A percentile compares a stretch with the other conserved stretches of the same genome.
These are phyloP conservation scores for Hartigia nigra DNA, from an alignment of 2,888 invertebrate species.

Conservation along the genomic window DNA sequence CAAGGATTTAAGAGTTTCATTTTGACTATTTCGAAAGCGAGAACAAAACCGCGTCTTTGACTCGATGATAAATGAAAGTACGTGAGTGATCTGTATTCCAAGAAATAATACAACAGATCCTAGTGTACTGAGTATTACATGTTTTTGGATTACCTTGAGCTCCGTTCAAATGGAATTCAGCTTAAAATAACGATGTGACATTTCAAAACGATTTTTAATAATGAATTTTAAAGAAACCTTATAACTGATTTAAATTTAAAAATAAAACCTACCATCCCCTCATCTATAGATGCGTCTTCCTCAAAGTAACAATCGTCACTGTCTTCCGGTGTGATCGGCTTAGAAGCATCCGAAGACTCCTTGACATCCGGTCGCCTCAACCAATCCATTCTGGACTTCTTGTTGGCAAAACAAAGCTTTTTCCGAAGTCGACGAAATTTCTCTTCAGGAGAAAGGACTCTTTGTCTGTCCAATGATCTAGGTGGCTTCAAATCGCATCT, in stretches of 20 bases:
- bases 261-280: slow-evolving; percentile 60
- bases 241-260: neutral
- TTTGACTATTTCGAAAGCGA: neutral
- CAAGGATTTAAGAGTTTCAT: neutral
- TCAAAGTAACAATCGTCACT: slow-evolving; percentile 58
- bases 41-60: neutral
- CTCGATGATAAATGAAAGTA: neutral
- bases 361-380: slow-evolving; percentile 50
- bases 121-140: neutral
- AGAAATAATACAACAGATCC: neutral
- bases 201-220: no score
- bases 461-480: neutral
- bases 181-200: no score
- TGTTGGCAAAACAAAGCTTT: neutral
- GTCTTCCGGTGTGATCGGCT: slow-evolving; percentile 51
- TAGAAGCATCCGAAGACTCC: slow-evolving; percentile 46
- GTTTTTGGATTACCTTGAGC: neutral
- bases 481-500: neutral
- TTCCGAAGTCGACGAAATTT: neutral
- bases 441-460: neutral
- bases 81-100: neutral
- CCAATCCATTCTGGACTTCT: slow-evolving; percentile 53
- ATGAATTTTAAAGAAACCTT: no score
- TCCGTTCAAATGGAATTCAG: neutral
- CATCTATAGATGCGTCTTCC: slow-evolving; percentile 59